Evolutionary conservation across 2,888 invertebrate species (phyloP).

Genomic region (Thymelicus lineola): DNA sequence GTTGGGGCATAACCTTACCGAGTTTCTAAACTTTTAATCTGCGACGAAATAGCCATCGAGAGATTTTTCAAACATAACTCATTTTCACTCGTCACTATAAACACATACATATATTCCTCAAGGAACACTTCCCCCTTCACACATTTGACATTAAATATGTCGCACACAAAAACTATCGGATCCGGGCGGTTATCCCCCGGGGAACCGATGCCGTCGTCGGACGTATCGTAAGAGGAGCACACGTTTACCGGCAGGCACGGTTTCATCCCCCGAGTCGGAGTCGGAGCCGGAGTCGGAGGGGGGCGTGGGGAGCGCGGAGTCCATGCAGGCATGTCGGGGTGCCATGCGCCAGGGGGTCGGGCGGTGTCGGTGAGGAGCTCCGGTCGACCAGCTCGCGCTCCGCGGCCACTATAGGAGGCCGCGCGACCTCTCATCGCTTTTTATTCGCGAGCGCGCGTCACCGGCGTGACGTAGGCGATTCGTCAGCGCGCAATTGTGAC

Average conservation of each 20-base stretch:
- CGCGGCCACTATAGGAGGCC: constrained; percentile 65
- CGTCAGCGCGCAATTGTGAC: constrained; percentile 64
- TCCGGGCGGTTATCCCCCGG: too few species aligned
- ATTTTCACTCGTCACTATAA: too few species aligned
- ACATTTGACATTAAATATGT: too few species aligned
- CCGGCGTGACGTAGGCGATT: constrained; percentile 69
- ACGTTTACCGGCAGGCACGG: constrained; percentile 82
- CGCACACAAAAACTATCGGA: not conserved
- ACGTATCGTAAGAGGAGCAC: not conserved
- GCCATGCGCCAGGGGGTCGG: constrained; percentile 76
- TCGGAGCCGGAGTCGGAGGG: constrained; percentile 57
- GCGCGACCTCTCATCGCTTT: constrained; percentile 62
- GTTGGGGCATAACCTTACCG: too few species aligned
- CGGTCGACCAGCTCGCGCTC: constrained; percentile 23
- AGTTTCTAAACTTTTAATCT: too few species aligned
- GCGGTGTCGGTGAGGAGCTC: constrained; percentile 38
- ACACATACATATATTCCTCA: too few species aligned
- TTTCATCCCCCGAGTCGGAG: constrained; percentile 66
- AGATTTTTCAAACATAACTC: too few species aligned
- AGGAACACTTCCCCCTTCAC: too few species aligned
- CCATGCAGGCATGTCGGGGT: constrained; percentile 80
- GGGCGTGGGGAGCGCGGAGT: constrained; percentile 61
- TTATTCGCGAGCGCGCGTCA: constrained; percentile 69
- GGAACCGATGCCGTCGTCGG: not conserved
- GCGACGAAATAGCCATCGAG: too few species aligned